Evolutionary conservation across 1,140 invertebrate genomes (phyloP).

Genomic region (Anastatus disparis): DNA sequence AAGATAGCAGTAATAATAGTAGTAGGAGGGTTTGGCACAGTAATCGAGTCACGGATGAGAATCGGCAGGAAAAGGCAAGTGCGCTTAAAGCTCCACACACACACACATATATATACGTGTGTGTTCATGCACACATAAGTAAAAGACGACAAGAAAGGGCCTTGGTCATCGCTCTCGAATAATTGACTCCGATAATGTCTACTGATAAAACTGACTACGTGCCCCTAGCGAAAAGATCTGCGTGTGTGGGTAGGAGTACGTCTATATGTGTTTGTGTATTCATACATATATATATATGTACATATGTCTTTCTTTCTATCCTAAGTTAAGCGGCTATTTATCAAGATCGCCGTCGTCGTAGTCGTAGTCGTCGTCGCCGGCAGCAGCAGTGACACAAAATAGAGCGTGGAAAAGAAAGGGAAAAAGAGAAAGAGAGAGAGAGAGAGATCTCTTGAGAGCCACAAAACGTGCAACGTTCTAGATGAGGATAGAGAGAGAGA

Average conservation of each 20-base stretch:
- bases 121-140: too few relatives aligned
- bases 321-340: slow-evolving; percentile 49
- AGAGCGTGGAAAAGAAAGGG: too few relatives aligned
- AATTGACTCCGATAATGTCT: slow-evolving; percentile 48
- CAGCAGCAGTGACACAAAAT: background rate
- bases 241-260: background rate
- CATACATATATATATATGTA: background rate
- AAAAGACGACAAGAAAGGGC: slow-evolving; percentile 14
- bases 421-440: too few relatives aligned
- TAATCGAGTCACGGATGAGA: slow-evolving; percentile 36
- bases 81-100: too few relatives aligned
- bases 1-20: too few relatives aligned
- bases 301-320: background rate
- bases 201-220: slow-evolving; percentile 38
- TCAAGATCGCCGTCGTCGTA: slow-evolving; percentile 46
- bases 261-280: too few relatives aligned
- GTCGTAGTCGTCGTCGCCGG: slow-evolving; percentile 3
- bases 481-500: background rate
- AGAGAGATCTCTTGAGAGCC: background rate
- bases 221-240: background rate
- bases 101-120: too few relatives aligned
- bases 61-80: slow-evolving; percentile 35
- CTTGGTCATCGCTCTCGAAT: slow-evolving; percentile 39
- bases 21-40: background rate
- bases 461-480: background rate